A percentile compares a stretch with the other conserved stretches of the same genome.
Conservation (phyloP, 2,888 invertebrate genomes). For the Ochropleura leucogaster region DNA sequence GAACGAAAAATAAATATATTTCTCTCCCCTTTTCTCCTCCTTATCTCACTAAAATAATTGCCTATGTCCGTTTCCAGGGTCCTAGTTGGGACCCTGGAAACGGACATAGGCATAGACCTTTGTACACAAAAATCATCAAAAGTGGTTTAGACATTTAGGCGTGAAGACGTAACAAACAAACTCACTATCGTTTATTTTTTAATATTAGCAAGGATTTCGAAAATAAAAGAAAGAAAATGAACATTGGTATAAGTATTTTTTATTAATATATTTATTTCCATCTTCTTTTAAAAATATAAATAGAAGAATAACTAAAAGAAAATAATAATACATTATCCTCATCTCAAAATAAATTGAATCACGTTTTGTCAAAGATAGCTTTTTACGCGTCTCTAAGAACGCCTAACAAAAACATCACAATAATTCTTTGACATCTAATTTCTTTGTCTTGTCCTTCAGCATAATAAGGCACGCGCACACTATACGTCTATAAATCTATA, state of each 20-base stretch:
- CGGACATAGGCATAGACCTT: no score
- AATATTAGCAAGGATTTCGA: background rate
- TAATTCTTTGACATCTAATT: conserved; percentile 55
- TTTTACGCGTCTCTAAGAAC: conserved; percentile 17
- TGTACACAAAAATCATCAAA: no score
- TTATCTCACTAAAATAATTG: no score
- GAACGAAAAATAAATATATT: no score
- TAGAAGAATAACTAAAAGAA: background rate
- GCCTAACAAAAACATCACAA: conserved; percentile 29
- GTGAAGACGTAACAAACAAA: no score
- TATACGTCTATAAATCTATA: conserved; percentile 64
- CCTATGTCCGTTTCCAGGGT: no score
- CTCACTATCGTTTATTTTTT: no score
- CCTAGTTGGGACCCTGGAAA: no score
- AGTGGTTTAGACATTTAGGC: no score
- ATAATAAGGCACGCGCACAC: conserved; percentile 55
- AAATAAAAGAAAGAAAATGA: background rate
- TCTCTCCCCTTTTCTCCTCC: no score
- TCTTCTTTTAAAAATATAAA: no score
- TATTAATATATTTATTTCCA: no score
- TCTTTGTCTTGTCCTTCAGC: conserved; percentile 53
- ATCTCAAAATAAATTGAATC: conserved; percentile 20
- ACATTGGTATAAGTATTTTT: background rate
- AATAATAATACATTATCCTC: conserved; percentile 10
- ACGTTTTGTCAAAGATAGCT: conserved; percentile 13